phyloP scores from a whole-genome alignment of 2,113 vertebrate genomes.

The Erinaceus europaeus region DNA sequence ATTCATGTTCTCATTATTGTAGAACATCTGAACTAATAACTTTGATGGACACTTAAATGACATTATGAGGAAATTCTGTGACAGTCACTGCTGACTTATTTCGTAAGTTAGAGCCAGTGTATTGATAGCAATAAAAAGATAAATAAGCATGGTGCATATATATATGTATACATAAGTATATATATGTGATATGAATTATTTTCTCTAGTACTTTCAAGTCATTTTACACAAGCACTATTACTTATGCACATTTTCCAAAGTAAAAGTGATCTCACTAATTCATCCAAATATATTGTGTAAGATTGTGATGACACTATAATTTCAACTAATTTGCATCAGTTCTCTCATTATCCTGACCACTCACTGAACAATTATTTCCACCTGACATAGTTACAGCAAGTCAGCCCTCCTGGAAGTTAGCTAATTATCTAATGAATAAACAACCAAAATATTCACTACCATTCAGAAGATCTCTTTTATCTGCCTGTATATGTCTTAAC shows the following conservation, averaged over 20 bases:
- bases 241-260: not conserved
- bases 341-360: not conserved
- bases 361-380: not conserved
- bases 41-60: not conserved
- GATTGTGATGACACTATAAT: not conserved
- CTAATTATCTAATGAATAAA: not conserved
- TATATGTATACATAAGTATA: too few relatives aligned
- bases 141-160: not conserved
- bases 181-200: not conserved
- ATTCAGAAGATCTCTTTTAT: not conserved
- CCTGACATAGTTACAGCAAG: not conserved
- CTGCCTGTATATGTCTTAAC: not conserved
- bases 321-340: not conserved
- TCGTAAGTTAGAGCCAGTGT: not conserved
- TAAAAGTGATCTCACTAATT: not conserved
- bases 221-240: not conserved
- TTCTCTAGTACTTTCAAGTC: not conserved
- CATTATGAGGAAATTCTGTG: not conserved
- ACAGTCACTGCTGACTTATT: not conserved
- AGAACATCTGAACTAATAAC: not conserved
- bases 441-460: not conserved
- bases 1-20: not conserved
- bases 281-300: not conserved
- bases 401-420: not conserved
- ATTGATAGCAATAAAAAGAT: not conserved